Conservation (phyloP, 1,140 invertebrate species). For the Dermatophagoides farinae region DNA sequence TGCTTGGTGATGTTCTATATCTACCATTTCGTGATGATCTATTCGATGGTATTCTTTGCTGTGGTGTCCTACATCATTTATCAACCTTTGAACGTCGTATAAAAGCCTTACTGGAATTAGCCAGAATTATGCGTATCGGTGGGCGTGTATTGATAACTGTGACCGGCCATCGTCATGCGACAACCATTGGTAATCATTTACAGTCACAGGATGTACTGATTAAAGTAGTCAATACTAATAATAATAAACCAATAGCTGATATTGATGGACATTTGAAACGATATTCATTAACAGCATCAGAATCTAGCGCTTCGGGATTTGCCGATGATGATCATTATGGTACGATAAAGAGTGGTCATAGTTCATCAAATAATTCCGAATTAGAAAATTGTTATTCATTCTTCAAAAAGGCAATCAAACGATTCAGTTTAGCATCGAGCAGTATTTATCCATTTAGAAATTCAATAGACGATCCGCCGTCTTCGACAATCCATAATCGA, state of each 20-base stretch:
- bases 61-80: constrained; percentile 79
- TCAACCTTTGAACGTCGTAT: constrained; percentile 72
- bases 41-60: constrained; percentile 80
- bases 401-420: constrained; percentile 59
- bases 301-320: constrained; percentile 22
- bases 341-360: background rate
- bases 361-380: constrained; percentile 35
- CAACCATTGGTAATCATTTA: constrained; percentile 36
- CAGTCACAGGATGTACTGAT: constrained; percentile 82
- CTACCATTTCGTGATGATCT: constrained; percentile 75
- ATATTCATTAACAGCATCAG: background rate
- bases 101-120: constrained; percentile 61
- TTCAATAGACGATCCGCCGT: background rate
- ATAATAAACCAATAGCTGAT: background rate
- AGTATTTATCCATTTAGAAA: background rate
- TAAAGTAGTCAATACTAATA: constrained; percentile 66
- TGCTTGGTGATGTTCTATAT: constrained; percentile 60
- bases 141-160: constrained; percentile 80
- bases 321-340: background rate
- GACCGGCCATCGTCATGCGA: constrained; percentile 40
- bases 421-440: constrained; percentile 11
- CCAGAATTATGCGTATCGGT: constrained; percentile 65
- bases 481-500: background rate
- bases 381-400: constrained; percentile 83
- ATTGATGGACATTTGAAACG: background rate